Evolutionary conservation across 2,113 vertebrate species (phyloP), one percentile per base, ranked within the genome.

Genomic region (Prietella phreatophila): DNA sequence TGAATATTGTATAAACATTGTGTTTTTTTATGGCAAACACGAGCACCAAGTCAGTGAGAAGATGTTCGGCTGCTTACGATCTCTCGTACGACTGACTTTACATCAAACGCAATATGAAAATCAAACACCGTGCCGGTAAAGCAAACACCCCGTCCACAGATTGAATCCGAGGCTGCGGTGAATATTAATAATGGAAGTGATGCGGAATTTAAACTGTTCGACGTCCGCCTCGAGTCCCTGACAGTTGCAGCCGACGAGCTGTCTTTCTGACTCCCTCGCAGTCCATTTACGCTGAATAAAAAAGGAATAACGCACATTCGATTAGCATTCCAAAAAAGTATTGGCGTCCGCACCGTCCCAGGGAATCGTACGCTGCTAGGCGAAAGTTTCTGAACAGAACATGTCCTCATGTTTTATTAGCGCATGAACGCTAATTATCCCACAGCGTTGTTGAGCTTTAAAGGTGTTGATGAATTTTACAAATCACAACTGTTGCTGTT

Each of bases 31-130:
- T 22, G n/a, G 27, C 14, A 10, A 56, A 17, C 22, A 22, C 27
- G 33, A 47, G 25, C 5, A 10, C 2, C 79, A 6, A 39, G 55
- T 5, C 8, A 25, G 56, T 25, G 36, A 42, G 36, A 42, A 61
- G 58, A 63, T 30, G 20, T 47, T 76, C 73, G 25, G 73, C 25
- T 7, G 76, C 27, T 50, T 17, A 53, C n/a, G 76, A 53, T 79
- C 76, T 53, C 27, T 53, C 25, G 1, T 55, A 53, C 27, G 27
- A 55, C 47, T 58, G 67, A 73, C 39, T 73, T 67, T 69, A 84
- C 83, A 73, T 56, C 83, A 85, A 58, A 33, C 19, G 22, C 67
- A 85, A 75, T 73, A 39, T 85, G 22, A 53, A 85, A 75, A 75
- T 76, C 69, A 85, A 85, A 85, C 84, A 60, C 47, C 7, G 27